phyloP scores from a whole-genome alignment of 2,113 vertebrate genomes.

The Neofelis nebulosa region DNA sequence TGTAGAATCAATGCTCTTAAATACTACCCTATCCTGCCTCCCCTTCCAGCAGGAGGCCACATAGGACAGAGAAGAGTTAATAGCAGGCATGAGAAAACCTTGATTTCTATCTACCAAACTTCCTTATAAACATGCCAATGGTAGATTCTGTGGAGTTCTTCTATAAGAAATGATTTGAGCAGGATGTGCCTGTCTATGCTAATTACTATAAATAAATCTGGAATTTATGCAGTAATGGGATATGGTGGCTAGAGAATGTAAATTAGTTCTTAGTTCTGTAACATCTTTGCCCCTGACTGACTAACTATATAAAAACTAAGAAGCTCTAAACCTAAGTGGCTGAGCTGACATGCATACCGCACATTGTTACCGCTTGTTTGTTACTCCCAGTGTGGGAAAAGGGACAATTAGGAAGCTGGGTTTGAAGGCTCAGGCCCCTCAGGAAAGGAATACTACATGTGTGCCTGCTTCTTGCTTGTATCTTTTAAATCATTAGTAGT shows the following conservation, averaged over 20 bases:
- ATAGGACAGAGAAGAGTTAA: not conserved
- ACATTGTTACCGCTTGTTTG: not conserved
- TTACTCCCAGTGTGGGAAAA: not conserved
- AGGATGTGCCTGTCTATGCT: not conserved
- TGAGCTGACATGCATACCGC: not conserved
- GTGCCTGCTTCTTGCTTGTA: not conserved
- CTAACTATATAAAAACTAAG: not conserved
- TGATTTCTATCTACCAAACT: not conserved
- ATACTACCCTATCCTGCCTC: not conserved
- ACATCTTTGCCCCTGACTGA: not conserved
- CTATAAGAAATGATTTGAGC: not conserved
- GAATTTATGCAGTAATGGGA: not conserved
- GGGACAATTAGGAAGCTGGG: not conserved
- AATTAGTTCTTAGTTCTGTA: not conserved
- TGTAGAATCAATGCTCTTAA: not conserved
- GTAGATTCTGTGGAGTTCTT: not conserved
- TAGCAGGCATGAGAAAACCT: not conserved
- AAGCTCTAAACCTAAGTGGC: not conserved
- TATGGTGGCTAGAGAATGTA: not conserved
- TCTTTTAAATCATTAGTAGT: slow-evolving; percentile 16
- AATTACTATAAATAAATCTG: not conserved
- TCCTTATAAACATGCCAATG: not conserved
- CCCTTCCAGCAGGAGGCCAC: not conserved
- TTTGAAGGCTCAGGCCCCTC: not conserved
- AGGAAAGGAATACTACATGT: not conserved